Base-by-base conservation (phyloP, 2,888 invertebrate genomes). In the Zaprionus obscuricornis region DNA sequence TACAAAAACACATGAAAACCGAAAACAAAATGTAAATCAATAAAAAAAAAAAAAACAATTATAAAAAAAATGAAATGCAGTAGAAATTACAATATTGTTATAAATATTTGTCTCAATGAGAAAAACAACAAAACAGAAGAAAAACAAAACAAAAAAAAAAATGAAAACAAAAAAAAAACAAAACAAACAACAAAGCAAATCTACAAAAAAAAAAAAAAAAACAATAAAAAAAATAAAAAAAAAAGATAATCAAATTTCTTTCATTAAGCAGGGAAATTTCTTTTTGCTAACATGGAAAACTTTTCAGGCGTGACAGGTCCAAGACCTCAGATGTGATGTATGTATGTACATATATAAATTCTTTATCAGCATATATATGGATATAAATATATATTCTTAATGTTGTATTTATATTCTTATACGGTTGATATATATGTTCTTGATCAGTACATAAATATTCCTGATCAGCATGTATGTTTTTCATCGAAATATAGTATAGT, bases 21-120 rank as follows among this genome's bases (percentile, higher is more conserved):
- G 57, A 69, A 57, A 57, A 57, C 33, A 54, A 49, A 50, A 31
- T 40, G 58, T 45, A 58, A 57, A 71, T 33, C 11, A 43, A 36
- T 37, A 27, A n/a, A 13, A n/a, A 42, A 31, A 33, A 18, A 14
- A 16, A 46, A 59, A 14, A 22, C 31, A 11, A 36, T 42, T 46
- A 26, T 52, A 47, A 46, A 34, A 31, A 29, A 40, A 62, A 52
- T 57, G 49, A 39, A 59, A 67, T 39, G 55, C 66, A 57, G 81
- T 81, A 81, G 75, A 62, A 81, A 73, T 78, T 84, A 81, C 70
- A 84, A 84, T 84, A 84, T 81, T 81, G 81, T 81, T 81, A 84
- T 81, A 81, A 84, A 81, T 84, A 81, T 83, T 81, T 84, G 79
- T 81, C 79, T 81, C 84, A 81, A 84, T 84, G 79, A 81, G 78